Percentiles rank a stretch among this genome's conserved stretches.
These are phyloP conservation scores for Synanceia verrucosa DNA, from an alignment of 2,797 vertebrate genomes.

Conservation along the genomic window DNA sequence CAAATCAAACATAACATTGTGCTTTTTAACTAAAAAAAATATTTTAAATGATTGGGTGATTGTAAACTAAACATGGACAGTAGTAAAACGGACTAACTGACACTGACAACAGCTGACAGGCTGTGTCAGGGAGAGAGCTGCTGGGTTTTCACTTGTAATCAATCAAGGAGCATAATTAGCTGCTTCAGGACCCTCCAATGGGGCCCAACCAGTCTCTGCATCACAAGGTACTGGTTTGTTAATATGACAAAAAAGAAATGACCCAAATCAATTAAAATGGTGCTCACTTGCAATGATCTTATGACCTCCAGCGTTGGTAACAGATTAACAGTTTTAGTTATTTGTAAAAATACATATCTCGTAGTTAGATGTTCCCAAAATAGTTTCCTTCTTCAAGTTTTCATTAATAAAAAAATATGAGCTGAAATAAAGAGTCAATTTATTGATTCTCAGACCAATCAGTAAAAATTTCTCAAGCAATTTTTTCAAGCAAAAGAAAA, in stretches of 20 bases:
- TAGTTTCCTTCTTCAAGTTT: not conserved
- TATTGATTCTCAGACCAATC: not conserved
- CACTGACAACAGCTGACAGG: conserved; percentile 1
- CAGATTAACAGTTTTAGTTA: not conserved
- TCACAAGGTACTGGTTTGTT: not conserved
- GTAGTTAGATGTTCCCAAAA: not conserved
- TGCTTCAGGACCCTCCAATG: conserved; percentile 27
- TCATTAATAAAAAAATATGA: not conserved
- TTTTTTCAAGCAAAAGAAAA: not conserved
- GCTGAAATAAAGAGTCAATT: not conserved
- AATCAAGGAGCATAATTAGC: conserved; percentile 55
- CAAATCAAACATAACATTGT: not conserved
- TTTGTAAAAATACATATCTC: not conserved
- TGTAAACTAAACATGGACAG: too few relatives aligned
- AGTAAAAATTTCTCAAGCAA: not conserved
- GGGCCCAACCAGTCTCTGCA: not conserved
- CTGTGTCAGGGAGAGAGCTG: not conserved
- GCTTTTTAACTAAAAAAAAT: too few relatives aligned
- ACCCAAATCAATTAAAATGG: not conserved
- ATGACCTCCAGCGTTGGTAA: not conserved
- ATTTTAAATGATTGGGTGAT: not conserved
- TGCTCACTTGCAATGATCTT: not conserved
- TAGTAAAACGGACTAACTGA: not conserved
- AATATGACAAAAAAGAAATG: not conserved
- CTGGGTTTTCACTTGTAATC: conserved; percentile 43